phyloP scores from a whole-genome alignment of 2,113 vertebrate genomes.

The Lagenorhynchus albirostris region DNA sequence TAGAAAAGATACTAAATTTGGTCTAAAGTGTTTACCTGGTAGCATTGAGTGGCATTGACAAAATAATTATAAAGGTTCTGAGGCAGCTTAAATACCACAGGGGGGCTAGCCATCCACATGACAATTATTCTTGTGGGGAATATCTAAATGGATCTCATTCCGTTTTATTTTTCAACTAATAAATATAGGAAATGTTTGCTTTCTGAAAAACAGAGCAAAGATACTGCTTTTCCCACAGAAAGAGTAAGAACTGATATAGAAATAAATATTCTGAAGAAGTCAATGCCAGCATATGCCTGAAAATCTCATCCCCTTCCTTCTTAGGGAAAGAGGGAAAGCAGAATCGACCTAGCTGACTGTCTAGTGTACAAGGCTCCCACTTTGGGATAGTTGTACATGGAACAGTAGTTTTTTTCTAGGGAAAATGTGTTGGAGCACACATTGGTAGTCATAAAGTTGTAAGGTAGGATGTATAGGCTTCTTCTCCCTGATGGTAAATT shows the following conservation, averaged over 20 bases:
- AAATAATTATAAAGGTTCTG: neutral
- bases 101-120: neutral
- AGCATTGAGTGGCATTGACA: neutral
- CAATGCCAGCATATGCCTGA: neutral
- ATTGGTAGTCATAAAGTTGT: neutral
- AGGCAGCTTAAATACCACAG: neutral
- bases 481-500: neutral
- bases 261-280: neutral
- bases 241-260: neutral
- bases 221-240: neutral
- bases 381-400: neutral
- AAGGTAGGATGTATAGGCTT: neutral
- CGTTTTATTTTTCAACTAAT: neutral
- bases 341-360: neutral
- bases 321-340: neutral
- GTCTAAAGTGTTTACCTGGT: neutral
- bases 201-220: neutral
- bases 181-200: neutral
- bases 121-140: neutral
- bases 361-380: neutral
- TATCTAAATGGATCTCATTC: neutral
- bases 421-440: neutral
- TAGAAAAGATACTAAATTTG: neutral
- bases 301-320: too few species aligned
- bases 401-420: neutral